Evolutionary conservation across 2,797 vertebrate species (phyloP).

Genomic region (Chrosomus eos): DNA sequence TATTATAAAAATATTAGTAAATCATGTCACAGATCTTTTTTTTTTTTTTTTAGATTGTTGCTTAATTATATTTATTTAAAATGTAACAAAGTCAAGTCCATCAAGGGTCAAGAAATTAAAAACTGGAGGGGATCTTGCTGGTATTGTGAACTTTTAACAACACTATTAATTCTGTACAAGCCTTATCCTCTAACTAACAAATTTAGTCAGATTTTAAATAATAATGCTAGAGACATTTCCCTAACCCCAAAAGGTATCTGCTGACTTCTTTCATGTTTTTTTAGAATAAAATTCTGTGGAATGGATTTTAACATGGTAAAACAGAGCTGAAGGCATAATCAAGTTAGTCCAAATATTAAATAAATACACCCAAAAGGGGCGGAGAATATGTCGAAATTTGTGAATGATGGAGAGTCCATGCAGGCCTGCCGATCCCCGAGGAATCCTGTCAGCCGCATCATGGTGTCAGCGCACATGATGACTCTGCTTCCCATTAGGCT

Average conservation of each 20-base stretch:
- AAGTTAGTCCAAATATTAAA: not conserved
- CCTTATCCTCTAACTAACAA: not conserved
- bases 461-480: slow-evolving; percentile 28
- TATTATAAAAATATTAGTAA: not conserved
- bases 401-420: not conserved
- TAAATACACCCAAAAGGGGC: not conserved
- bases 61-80: slow-evolving; percentile 14
- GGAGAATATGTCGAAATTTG: not conserved
- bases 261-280: not conserved
- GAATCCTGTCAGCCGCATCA: slow-evolving; percentile 42
- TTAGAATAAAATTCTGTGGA: not conserved
- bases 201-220: not conserved
- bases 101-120: not conserved
- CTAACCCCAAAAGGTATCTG: not conserved
- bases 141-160: not conserved
- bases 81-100: not conserved
- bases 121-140: not conserved
- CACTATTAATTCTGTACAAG: slow-evolving; percentile 1
- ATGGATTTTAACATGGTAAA: slow-evolving; percentile 26
- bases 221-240: slow-evolving; percentile 1
- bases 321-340: not conserved
- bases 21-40: not conserved
- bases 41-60: not conserved
- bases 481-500: slow-evolving; percentile 71
- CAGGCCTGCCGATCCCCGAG: not conserved